phyloP scores from a whole-genome alignment of 2,113 vertebrate species.

The pig (Sus scrofa) region DNA sequence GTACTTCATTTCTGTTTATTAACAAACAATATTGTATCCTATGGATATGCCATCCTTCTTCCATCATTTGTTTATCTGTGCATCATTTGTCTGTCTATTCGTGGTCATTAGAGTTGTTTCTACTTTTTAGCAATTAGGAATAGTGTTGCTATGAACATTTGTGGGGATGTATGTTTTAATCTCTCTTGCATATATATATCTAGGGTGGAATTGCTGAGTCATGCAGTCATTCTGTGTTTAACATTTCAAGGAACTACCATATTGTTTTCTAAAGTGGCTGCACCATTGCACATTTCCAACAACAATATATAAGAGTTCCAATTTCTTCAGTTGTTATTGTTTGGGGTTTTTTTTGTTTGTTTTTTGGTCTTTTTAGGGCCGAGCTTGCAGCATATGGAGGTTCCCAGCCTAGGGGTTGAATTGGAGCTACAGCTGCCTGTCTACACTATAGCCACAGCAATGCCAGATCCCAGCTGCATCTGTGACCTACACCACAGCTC shows the following conservation, averaged over 20 bases:
- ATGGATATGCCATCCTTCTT: neutral
- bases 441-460: too few species aligned
- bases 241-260: neutral
- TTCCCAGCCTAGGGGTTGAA: too few species aligned
- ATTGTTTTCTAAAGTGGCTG: conserved; percentile 12
- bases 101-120: neutral
- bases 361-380: neutral
- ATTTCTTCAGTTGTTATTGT: neutral
- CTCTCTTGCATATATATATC: neutral
- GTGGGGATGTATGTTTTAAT: neutral
- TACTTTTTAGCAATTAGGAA: conserved; percentile 1
- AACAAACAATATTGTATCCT: neutral
- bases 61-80: neutral
- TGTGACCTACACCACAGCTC: too few species aligned
- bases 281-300: neutral
- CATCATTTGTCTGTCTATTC: neutral
- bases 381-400: too few species aligned
- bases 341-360: neutral
- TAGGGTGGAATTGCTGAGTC: neutral
- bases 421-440: too few species aligned
- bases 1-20: conserved; percentile 40
- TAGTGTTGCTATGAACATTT: conserved; percentile 1
- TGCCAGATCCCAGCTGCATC: too few species aligned
- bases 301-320: neutral
- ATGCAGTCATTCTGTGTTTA: neutral